Evolutionary conservation across 2,113 vertebrate genomes (phyloP).

Genomic region (Neogobius melanostomus): DNA sequence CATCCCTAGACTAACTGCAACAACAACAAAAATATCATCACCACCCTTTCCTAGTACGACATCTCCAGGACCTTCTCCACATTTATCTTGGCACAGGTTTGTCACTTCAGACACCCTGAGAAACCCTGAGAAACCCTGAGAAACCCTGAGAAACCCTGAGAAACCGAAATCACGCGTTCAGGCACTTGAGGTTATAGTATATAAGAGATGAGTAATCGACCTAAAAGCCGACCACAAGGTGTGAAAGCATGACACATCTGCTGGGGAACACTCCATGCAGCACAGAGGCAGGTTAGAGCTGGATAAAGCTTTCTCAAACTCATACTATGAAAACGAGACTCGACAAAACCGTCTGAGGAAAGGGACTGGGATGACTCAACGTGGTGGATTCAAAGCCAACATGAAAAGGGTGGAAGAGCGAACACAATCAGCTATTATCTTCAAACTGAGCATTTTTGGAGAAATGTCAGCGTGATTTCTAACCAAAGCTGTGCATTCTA

Average conservation of each 20-base stretch:
- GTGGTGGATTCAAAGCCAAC: neutral
- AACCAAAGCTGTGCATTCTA: too few relatives aligned
- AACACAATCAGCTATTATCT: neutral
- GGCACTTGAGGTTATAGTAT: neutral
- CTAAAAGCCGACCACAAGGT: neutral
- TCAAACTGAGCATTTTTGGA: neutral
- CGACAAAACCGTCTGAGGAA: neutral
- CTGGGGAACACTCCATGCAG: neutral
- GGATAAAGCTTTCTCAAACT: neutral
- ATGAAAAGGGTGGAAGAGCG: neutral
- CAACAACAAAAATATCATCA: too few relatives aligned
- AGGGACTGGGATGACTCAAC: neutral
- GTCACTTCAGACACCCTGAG: neutral
- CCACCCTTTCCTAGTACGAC: too few relatives aligned
- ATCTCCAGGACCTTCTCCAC: too few relatives aligned
- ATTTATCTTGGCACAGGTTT: constrained; percentile 1
- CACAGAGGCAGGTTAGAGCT: neutral
- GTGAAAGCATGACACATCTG: neutral
- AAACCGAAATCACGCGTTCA: constrained; percentile 11
- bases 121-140: neutral
- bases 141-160: constrained; percentile 2
- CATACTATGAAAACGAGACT: neutral
- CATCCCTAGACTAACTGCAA: neutral
- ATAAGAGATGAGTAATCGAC: neutral
- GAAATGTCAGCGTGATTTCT: neutral